Evolutionary conservation across 2,888 invertebrate genomes (phyloP).

Genomic region (Nycteola revayana): DNA sequence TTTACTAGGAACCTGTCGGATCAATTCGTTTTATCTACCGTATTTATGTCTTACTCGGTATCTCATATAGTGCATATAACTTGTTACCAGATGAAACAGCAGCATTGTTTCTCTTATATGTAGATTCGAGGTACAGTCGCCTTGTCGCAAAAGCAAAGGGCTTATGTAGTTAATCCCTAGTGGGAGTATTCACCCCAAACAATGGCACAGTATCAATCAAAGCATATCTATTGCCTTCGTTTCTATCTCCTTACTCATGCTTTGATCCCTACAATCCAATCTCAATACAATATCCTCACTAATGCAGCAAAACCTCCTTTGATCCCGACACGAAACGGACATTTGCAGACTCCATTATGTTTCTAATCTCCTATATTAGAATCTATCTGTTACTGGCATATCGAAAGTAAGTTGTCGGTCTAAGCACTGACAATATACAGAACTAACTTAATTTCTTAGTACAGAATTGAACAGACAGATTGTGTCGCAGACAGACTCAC

Average conservation of each 20-base stretch:
- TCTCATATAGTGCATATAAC: too few species aligned
- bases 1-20: too few species aligned
- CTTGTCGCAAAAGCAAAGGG: slow-evolving; percentile 16
- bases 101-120: too few species aligned
- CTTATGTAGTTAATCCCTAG: slow-evolving; percentile 16
- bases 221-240: slow-evolving; percentile 18
- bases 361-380: slow-evolving; percentile 42
- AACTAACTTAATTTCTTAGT: too few species aligned
- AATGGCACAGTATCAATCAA: slow-evolving; percentile 23
- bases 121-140: slow-evolving; percentile 1
- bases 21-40: too few species aligned
- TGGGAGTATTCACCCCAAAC: slow-evolving; percentile 8
- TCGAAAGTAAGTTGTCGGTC: slow-evolving; percentile 15
- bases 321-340: slow-evolving; percentile 42
- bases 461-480: background rate
- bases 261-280: slow-evolving; percentile 45
- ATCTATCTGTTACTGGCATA: slow-evolving; percentile 26
- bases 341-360: slow-evolving; percentile 41
- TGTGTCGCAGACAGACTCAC: slow-evolving; percentile 5
- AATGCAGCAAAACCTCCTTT: slow-evolving; percentile 50
- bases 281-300: slow-evolving; percentile 38
- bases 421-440: slow-evolving; percentile 8
- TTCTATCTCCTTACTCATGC: slow-evolving; percentile 25
- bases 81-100: too few species aligned
- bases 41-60: too few species aligned